Evolutionary conservation across 2,113 vertebrate genomes (phyloP), one percentile per base, ranked within the genome.

Genomic region (Monopterus albus): DNA sequence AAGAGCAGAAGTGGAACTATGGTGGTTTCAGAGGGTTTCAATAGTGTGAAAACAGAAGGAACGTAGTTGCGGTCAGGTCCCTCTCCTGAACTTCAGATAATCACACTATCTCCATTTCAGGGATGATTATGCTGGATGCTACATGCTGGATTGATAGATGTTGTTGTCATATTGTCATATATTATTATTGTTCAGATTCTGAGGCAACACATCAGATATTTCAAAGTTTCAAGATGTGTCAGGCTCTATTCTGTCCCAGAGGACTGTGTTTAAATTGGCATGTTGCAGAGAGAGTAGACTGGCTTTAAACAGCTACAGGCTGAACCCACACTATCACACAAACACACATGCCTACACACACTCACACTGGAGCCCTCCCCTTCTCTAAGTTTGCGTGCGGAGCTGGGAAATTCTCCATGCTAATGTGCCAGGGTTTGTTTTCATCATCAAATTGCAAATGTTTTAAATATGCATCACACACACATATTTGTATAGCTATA

Each of bases 391-490:
- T 91, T 79, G 92, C 91, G 85, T 92, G 92, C 85, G 51, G 85
- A 90, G 85, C 85, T 8, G 67, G 69, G 78, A 89, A 86, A 85
- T 90, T 90, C 87, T 90, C 81, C 61, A 78, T 78, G 81, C 83
- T 91, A 89, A 90, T 91, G 89, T 84, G 80, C 79, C 79, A 87
- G 85, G 86, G 87, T 92, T 92, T 89, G 88, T 91, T 91, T 90
- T 91, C 88, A 89, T 92, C 88, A 91, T 91, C 87, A 89, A 87
- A 91, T 87, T 88, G 84, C 84, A 82, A 88, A 89, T 83, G 82
- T 88, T 89, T 91, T 88, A 90, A 89, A 91, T 87, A 89, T 91
- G 87, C 86, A 84, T 84, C 78, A 66, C 65, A 68, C 58, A 66
- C 49, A 14, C 47, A 45, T 58, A 58, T 55, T n/a, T n/a, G n/a